Base-by-base conservation (phyloP, 2,113 vertebrate species). In the Microtus ochrogaster region DNA sequence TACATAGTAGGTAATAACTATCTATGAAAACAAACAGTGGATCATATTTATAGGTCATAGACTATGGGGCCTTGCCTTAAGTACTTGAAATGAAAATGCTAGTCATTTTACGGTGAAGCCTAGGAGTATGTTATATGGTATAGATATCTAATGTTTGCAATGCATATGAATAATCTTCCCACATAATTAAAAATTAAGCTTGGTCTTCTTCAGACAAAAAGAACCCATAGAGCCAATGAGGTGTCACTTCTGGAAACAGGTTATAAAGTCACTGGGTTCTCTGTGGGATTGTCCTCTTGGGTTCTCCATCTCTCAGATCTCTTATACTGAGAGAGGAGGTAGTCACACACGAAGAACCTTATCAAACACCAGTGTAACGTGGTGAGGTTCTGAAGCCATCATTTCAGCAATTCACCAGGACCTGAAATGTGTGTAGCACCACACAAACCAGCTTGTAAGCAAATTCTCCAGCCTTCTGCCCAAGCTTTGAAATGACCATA, bases 131-230 rank as follows among this genome's bases (percentile, higher is more conserved):
- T 16, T 66, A 55, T 26, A 79, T 39, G 44, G 41, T 21, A 78
- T 12, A 96, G 28, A 66, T 91, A n/a, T 83, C n/a, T 49, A 79
- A 84, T 68, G 84, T 52, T 70, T 7, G 49, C n/a, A 55, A 79
- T 52, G n/a, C 41, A 39, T 55, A 72, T 55, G 28, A 85, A 85
- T 19, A 91, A 65, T 87, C 36, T n/a, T 90, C 39, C 72, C n/a
- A 17, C 44, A 39, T 49, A 89, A 95, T 84, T 95, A 70, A 85
- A 89, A 91, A n/a, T 39, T 39, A 91, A 85, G 9, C 4, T 41
- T 88, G 21, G 76, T n/a, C 14, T 70, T 17, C 22, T 89, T 86
- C 33, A 79, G 33, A 73, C 3, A 36, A 78, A 72, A 22, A 17
- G 2, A n/a, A 79, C 39, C 82, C 9, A 36, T 4, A 77, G 39